These are phyloP conservation scores for Lagopus muta DNA, from an alignment of 2,113 vertebrate species.

Conservation along the genomic window DNA sequence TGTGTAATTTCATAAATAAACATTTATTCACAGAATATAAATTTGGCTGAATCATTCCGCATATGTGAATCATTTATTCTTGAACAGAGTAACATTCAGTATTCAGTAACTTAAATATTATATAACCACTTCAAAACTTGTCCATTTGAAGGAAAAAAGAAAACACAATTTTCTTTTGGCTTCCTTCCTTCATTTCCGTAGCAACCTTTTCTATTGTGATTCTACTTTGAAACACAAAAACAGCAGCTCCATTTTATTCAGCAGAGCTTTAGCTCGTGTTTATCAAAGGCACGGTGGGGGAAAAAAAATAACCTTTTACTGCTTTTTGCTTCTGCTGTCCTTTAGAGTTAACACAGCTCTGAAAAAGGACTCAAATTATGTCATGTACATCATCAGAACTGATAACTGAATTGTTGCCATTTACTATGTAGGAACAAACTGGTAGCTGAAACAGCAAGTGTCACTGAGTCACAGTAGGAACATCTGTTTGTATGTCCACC, in stretches of 20 bases:
- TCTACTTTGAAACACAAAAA: conserved; percentile 58
- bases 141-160: conserved; percentile 59
- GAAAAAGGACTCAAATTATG: background rate
- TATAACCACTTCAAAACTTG: conserved; percentile 68
- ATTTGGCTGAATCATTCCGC: conserved; percentile 65
- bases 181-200: conserved; percentile 60
- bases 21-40: conserved; percentile 68
- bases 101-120: conserved; percentile 65
- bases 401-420: background rate
- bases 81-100: conserved; percentile 24
- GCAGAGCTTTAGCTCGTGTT: conserved; percentile 34
- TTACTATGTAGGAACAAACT: background rate
- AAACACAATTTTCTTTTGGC: conserved; percentile 59
- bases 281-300: conserved; percentile 18
- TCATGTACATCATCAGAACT: background rate
- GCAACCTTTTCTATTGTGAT: conserved; percentile 52
- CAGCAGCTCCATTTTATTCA: conserved; percentile 54
- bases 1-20: conserved; percentile 69
- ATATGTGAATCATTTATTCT: conserved; percentile 72
- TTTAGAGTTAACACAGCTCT: background rate
- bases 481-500: background rate
- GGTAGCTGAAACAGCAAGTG: background rate
- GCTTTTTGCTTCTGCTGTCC: background rate
- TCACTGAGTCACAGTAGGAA: background rate
- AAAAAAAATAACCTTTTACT: conserved; percentile 14